Evolutionary conservation across 2,888 invertebrate genomes (phyloP), one percentile per base, ranked within the genome.

Genomic region (Pachydiplax longipennis): DNA sequence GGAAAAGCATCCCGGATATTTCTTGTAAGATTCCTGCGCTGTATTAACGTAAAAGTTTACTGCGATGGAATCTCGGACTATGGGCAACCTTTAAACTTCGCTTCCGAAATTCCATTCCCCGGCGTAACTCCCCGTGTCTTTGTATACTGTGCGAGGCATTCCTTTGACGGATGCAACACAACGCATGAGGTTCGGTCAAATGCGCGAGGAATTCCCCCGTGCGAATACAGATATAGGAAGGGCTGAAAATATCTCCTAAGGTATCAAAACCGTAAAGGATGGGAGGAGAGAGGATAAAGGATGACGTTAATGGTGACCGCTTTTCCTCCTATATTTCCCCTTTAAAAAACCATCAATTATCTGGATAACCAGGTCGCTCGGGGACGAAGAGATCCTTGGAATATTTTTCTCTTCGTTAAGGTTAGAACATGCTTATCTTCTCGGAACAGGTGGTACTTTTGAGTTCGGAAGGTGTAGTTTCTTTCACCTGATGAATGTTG

Each of bases 161-260:
- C 87, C 87, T 87, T 87, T 87, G 87, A 87, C 37, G 87, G 87
- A 87, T 87, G 87, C 61, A 65, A 65, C 87, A 58, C 61, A 37
- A 65, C 87, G 87, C 87, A 37, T 22, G 87, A 87, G 87, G 87
- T 40, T 61, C 87, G 61, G 58, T 61, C 58, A n/a, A 37, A n/a
- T 37, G 87, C 65, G 87, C 87, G 58, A 22, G 87, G 87, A 87
- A 87, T 87, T 87, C 87, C 65, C 61, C 73, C 6, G 73, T 73
- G 73, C 73, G 73, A 73, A 25, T 73, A 73, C 25, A 31, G 61
- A 4, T 61, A 61, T 18, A 61, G 61, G 61, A n/a, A 8, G 31
- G 73, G 73, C 13, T 0, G 73, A 73, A 73, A 25, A 73, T 31
- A 31, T 73, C 73, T 25, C 73, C 10, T 5, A 73, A 73, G 31